phyloP scores from a whole-genome alignment of 1,140 invertebrate genomes.

The Chironomus tepperi region DNA sequence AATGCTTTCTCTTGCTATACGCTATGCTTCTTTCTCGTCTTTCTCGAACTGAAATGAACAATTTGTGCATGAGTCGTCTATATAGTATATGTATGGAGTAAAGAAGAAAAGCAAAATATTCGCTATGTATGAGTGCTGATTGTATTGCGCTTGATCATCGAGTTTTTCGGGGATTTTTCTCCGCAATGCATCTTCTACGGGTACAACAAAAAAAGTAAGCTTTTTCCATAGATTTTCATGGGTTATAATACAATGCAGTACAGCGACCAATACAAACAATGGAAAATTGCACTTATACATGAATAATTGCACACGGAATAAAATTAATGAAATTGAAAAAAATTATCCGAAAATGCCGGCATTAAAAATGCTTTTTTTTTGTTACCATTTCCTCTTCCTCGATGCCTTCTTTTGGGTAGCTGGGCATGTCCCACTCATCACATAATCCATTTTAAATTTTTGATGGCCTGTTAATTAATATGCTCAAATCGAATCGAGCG shows the following conservation, averaged over 20 bases:
- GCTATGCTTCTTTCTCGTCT: background rate
- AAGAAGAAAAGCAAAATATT: background rate
- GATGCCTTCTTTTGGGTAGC: background rate
- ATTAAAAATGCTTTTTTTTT: no score
- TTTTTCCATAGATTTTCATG: no score
- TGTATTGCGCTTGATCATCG: constrained; percentile 12
- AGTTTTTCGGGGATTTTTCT: constrained; percentile 2
- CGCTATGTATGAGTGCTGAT: background rate
- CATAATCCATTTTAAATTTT: background rate
- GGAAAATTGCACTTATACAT: no score
- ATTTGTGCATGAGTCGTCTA: background rate
- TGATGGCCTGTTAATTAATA: constrained; percentile 22
- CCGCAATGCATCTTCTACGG: background rate
- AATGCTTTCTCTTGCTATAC: background rate
- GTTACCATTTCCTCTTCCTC: no score
- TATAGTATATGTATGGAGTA: background rate
- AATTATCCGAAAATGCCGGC: no score
- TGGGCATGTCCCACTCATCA: background rate
- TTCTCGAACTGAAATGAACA: background rate
- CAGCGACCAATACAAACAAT: no score
- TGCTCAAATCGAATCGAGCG: background rate
- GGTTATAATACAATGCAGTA: no score
- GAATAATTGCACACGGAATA: no score
- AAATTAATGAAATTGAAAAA: no score
- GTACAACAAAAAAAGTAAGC: no score